Conservation (phyloP, 2,797 vertebrate genomes). For the Numenius phaeopus region DNA sequence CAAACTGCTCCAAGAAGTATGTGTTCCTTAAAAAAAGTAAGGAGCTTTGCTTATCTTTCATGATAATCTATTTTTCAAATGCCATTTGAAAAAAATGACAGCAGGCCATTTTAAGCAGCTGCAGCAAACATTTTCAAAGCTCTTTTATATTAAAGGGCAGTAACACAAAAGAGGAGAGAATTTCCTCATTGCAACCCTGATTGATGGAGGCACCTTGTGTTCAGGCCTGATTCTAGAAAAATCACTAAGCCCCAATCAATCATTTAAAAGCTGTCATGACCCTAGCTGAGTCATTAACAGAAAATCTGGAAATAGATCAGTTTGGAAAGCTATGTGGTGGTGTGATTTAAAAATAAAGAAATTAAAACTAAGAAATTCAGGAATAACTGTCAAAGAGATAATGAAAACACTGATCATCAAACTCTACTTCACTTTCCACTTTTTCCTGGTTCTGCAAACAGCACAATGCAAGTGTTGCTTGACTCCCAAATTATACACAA, state of each 20-base stretch:
- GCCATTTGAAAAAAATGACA: background rate
- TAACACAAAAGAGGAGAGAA: background rate
- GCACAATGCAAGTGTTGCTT: background rate
- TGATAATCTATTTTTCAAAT: background rate
- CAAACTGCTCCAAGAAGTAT: background rate
- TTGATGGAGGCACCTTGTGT: background rate
- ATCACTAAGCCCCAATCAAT: background rate
- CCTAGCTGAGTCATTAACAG: background rate
- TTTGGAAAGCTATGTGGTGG: background rate
- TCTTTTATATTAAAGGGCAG: background rate
- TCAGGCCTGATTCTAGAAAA: background rate
- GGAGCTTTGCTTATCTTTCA: background rate
- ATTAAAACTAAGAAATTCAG: background rate
- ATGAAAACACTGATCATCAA: background rate
- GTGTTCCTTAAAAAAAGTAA: background rate
- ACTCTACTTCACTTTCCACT: background rate
- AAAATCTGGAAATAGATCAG: background rate
- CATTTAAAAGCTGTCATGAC: background rate
- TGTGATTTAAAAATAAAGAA: background rate
- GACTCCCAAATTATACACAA: background rate
- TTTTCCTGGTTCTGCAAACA: background rate
- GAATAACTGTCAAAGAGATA: background rate
- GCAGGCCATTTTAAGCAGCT: background rate
- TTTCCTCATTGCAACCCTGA: background rate
- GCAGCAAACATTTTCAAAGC: background rate